phyloP scores from a whole-genome alignment of 2,113 vertebrate genomes.

The Paradisaea rubra region DNA sequence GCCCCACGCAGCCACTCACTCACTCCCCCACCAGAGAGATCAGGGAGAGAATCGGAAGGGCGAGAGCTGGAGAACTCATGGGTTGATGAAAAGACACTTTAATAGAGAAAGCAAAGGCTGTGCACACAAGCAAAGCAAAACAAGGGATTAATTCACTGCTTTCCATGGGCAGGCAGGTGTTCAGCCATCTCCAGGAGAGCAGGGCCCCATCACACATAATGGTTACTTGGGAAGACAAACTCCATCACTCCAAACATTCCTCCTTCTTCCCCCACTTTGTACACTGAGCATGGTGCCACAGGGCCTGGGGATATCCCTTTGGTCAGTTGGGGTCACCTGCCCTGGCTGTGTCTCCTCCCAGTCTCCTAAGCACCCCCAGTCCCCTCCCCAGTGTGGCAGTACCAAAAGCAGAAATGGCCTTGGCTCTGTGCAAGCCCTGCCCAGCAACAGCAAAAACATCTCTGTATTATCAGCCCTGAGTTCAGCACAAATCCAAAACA shows the following conservation, averaged over 20 bases:
- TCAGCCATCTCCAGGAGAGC: neutral
- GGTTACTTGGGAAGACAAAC: neutral
- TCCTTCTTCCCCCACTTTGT: neutral
- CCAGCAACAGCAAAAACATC: neutral
- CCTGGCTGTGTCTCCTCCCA: neutral
- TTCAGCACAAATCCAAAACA: neutral
- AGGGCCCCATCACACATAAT: neutral
- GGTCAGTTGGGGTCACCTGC: neutral
- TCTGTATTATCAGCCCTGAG: neutral
- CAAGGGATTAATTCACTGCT: neutral
- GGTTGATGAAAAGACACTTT: neutral
- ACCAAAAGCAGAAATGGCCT: neutral
- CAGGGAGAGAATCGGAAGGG: neutral
- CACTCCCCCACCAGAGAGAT: too few species aligned
- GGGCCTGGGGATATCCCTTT: neutral
- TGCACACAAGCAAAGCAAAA: neutral
- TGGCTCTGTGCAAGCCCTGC: neutral
- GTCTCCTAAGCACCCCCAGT: neutral
- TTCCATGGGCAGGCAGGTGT: neutral
- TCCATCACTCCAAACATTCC: neutral
- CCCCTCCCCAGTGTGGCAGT: neutral
- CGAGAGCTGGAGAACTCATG: neutral
- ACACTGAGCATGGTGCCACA: neutral
- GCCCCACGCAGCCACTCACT: neutral
- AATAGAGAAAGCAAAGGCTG: neutral